Base-by-base conservation (phyloP, 2,888 invertebrate genomes). In the Embidobia sp. region DNA sequence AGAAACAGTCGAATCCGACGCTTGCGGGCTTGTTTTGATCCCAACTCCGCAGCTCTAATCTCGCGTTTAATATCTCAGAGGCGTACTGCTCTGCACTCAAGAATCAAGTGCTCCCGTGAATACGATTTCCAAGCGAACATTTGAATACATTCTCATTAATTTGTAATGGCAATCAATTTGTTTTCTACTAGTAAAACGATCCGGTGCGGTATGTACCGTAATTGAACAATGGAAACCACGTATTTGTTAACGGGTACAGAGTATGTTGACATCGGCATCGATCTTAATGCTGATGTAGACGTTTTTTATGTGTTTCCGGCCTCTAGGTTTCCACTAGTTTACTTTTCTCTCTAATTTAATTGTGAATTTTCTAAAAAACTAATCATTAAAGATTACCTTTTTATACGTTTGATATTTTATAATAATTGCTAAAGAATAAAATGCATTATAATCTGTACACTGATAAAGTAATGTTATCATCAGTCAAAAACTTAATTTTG, bases 111-210 rank as follows among this genome's bases (percentile, higher is more conserved):
- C 51, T 11, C 22, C 19, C 8, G 51, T 27, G 51, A 51, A 70
- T 53, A 35, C 51, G 51, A 51, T 44, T 59, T 61, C 33, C 33
- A 51, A 48, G 3, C 72, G 48, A 55, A 42, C 18, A 37, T 48
- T 64, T 40, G 49, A 73, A 73, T 64, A 49, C 64, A 35, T 64
- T 49, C 55, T 73, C 63, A 64, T 73, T 63, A 57, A 57, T 64
- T 64, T 55, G 64, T 64, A 73, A 73, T 73, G 48, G 42, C 48
- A 48, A 55, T 73, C 72, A 64, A 73, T 73, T 73, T 57, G 64
- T 73, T 73, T 73, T 64, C 72, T 57, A 64, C 57, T 64, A 53
- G 64, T 27, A 73, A 57, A 63, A 64, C 72, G 46, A 57, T 40
- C 19, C 27, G 10, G 18, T 10, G 27, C 33, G 8, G 5, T 49